These are phyloP conservation scores for Theristicus caerulescens DNA, from an alignment of 2,113 vertebrate species.

Conservation along the genomic window DNA sequence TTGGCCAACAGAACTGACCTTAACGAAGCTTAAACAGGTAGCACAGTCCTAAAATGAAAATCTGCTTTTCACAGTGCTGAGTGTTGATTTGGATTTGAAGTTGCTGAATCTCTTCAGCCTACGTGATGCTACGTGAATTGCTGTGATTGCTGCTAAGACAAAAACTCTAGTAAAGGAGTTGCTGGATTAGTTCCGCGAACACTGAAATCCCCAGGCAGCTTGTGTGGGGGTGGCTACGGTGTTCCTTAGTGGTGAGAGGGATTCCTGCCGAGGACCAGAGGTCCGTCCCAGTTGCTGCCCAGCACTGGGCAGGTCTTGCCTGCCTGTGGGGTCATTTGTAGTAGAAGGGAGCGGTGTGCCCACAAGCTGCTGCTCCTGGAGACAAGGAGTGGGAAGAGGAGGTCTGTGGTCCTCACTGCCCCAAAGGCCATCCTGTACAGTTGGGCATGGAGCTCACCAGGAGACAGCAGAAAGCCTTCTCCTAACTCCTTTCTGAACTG, in stretches of 20 bases:
- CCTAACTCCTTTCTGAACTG: not conserved
- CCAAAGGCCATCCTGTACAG: not conserved
- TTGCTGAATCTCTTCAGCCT: too few species aligned
- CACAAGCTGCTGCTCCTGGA: not conserved
- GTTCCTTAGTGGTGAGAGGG: not conserved
- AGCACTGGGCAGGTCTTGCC: not conserved
- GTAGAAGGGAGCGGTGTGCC: not conserved
- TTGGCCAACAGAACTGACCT: not conserved
- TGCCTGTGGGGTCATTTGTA: too few species aligned
- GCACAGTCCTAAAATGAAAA: not conserved
- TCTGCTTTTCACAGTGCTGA: not conserved
- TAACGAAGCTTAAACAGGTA: not conserved
- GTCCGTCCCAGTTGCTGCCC: not conserved
- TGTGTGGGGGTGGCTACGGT: accelerated
- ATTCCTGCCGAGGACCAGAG: not conserved
- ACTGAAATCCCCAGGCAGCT: not conserved
- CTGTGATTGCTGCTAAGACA: not conserved
- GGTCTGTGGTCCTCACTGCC: not conserved
- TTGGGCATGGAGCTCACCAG: not conserved
- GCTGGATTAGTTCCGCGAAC: not conserved
- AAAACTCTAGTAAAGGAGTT: not conserved
- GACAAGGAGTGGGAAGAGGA: not conserved
- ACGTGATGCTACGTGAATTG: not conserved
- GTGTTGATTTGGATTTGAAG: not conserved
- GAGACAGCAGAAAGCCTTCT: not conserved